Base-by-base conservation (phyloP, 1,140 invertebrate species). In the Andrena cerasifolii region DNA sequence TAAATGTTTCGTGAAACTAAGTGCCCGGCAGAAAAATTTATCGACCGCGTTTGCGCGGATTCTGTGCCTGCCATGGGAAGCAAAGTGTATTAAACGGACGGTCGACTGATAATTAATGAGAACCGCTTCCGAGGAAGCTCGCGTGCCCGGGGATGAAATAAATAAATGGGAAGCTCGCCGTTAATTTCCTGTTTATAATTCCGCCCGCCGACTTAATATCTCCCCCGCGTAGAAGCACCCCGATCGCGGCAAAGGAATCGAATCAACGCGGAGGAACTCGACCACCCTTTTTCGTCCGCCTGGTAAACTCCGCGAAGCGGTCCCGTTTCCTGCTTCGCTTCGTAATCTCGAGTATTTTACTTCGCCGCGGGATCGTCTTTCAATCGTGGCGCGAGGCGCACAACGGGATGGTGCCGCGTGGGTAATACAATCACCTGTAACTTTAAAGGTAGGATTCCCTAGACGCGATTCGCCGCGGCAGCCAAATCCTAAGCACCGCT, bases 141-240 rank as follows among this genome's bases (percentile, higher is more conserved):
- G 12, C 16, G 16, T 16, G 36, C 21, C 0, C 16, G 45, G 18
- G 24, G 26, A 24, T 18, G 51, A 45, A 36, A 54, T 47, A 47
- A 67, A 75, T 67, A 53, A 36, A 24, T 21, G n/a, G 16, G 16
- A 43, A 53, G 31, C 33, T 40, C 36, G 10, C n/a, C 40, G 36
- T 67, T 58, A 56, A 75, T 75, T 45, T 75, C 51, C 72, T 75
- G 72, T 7, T 65, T 53, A 8, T 47, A 21, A 67, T 56, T 56
- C 26, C 21, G 7, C 6, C 33, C 31, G 28, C 36, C 14, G 26
- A 14, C n/a, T 3, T 61, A 43, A 26, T 28, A 18, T n/a, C 16
- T 16, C 14, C 28, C 24, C 14, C 28, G 18, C 6, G 14, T 16
- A 16, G 24, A n/a, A 49, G 4, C 14, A 2, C 31, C 12, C 12